Conservation (phyloP, 2,113 vertebrate species). For the Carassius carassius region DNA sequence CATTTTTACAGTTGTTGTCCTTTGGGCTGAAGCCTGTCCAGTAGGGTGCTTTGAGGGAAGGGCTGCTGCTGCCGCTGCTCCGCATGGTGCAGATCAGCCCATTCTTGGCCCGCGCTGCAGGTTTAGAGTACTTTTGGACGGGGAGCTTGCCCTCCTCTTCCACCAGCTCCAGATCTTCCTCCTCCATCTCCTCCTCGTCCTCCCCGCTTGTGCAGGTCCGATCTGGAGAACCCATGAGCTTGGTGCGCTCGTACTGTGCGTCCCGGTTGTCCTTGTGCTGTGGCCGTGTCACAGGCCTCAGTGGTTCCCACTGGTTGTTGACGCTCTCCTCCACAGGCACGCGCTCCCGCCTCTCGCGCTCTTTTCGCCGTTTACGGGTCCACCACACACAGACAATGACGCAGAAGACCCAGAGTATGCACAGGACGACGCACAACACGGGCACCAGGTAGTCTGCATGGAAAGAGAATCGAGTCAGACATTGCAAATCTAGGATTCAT, state of each 20-base stretch:
- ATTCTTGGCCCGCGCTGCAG: constrained; percentile 80
- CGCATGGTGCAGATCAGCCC: constrained; percentile 77
- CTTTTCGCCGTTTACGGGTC: constrained; percentile 96
- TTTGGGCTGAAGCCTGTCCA: constrained; percentile 86
- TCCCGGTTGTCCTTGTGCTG: constrained; percentile 82
- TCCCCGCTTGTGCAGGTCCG: constrained; percentile 78
- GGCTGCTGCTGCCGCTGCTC: constrained; percentile 63
- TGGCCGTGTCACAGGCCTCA: constrained; percentile 82
- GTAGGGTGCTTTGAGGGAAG: constrained; percentile 81
- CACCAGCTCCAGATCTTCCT: constrained; percentile 68
- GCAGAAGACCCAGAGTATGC: constrained; percentile 87
- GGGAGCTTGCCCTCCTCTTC: constrained; percentile 83
- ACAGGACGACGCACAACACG: constrained; percentile 81
- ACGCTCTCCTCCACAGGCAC: constrained; percentile 78
- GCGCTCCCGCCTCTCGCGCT: constrained; percentile 81
- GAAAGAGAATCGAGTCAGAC: not conserved
- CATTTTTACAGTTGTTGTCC: constrained; percentile 91
- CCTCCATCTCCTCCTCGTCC: constrained; percentile 79
- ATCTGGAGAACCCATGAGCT: constrained; percentile 86
- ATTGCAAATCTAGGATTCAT: not conserved
- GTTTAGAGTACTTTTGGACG: constrained; percentile 81
- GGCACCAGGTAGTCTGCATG: constrained; percentile 86
- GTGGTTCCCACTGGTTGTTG: constrained; percentile 95
- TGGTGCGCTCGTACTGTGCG: constrained; percentile 87
- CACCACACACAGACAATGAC: constrained; percentile 92